A percentile compares a stretch with the other conserved stretches of the same genome.
These are phyloP conservation scores for Ceratoteleas bidentatus DNA, from an alignment of 1,140 invertebrate species.

Conservation along the genomic window DNA sequence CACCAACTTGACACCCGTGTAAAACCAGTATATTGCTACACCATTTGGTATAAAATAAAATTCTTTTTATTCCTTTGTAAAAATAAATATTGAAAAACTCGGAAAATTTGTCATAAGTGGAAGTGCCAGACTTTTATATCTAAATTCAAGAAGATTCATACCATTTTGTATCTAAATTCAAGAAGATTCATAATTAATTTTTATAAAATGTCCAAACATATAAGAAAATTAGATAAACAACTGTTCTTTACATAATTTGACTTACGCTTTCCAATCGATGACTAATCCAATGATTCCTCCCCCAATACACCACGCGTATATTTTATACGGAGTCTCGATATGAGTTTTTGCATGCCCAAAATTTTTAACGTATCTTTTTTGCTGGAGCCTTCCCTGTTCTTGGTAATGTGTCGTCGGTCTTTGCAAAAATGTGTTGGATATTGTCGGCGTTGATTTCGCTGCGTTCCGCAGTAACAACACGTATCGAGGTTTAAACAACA, in stretches of 20 bases:
- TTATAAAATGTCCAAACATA: too few species aligned
- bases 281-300: neutral
- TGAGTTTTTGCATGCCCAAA: conserved; percentile 22
- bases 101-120: too few species aligned
- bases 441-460: conserved; percentile 2
- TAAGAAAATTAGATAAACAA: neutral
- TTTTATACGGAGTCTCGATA: too few species aligned
- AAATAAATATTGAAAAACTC: too few species aligned
- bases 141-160: too few species aligned
- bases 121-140: too few species aligned
- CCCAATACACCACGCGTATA: neutral
- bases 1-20: too few species aligned
- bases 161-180: too few species aligned
- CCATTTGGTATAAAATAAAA: too few species aligned
- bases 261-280: conserved; percentile 27
- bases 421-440: neutral
- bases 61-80: too few species aligned
- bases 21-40: too few species aligned
- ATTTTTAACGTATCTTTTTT: conserved; percentile 35
- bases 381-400: conserved; percentile 2
- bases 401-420: conserved; percentile 10
- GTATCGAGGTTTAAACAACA: conserved; percentile 37
- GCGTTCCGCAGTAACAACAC: conserved; percentile 26
- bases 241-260: neutral
- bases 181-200: too few species aligned